Conservation (phyloP, 92 coral and sea anemone genomes). For the Heliopora coerulea region DNA sequence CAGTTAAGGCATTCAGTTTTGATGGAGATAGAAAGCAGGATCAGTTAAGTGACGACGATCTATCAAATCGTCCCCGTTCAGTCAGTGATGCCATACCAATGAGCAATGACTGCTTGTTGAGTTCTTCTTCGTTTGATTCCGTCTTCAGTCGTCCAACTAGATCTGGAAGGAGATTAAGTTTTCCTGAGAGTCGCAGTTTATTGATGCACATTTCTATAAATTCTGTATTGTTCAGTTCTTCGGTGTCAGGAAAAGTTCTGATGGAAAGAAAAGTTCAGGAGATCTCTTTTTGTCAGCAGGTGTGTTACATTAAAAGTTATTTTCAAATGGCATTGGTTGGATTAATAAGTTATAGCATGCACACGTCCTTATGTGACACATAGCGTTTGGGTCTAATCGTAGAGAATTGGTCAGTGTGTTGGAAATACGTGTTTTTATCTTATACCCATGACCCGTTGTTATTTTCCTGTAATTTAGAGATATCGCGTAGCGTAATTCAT, state of each 20-base stretch:
- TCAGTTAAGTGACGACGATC: conserved; percentile 10
- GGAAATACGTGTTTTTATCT: too few species aligned
- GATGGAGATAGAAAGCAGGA: conserved; percentile 21
- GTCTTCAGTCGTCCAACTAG: conserved; percentile 1
- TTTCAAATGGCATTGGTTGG: too few species aligned
- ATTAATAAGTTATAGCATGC: too few species aligned
- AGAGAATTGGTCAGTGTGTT: too few species aligned
- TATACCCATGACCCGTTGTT: too few species aligned
- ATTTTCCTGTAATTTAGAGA: too few species aligned
- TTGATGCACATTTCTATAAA: conserved; percentile 25
- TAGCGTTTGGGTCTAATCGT: too few species aligned
- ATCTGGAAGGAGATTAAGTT: conserved; percentile 13
- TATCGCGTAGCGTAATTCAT: too few species aligned
- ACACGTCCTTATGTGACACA: too few species aligned
- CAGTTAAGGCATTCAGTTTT: conserved; percentile 18
- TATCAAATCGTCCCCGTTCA: conserved; percentile 68
- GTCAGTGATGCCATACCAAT: conserved; percentile 75
- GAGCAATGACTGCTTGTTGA: neutral
- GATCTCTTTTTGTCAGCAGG: conserved; percentile 99
- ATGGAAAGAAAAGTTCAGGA: conserved; percentile 89
- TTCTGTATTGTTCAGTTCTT: conserved; percentile 36
- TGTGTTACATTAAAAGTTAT: conserved; percentile 13
- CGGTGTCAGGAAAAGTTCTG: conserved; percentile 36
- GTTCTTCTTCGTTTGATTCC: neutral
- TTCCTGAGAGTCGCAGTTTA: conserved; percentile 32